A percentile compares a stretch with the other conserved stretches of the same genome.
Evolutionary conservation across 2,888 invertebrate species (phyloP).

Genomic region (Lobophora halterata): DNA sequence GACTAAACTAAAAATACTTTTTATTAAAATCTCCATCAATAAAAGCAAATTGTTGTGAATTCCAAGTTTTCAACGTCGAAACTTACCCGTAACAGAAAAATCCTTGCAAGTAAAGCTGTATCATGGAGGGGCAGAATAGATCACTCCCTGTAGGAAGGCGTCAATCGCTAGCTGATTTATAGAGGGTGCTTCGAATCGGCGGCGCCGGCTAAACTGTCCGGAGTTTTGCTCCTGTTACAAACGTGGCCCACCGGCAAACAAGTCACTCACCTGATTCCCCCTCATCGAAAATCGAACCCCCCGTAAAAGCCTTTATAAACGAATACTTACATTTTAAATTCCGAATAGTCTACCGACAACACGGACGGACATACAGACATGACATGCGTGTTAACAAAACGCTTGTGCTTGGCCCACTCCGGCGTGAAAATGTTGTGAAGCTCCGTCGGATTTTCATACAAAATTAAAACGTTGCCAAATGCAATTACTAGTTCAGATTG

Average conservation of each 20-base stretch:
- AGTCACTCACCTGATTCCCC: conserved; percentile 76
- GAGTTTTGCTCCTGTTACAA: conserved; percentile 70
- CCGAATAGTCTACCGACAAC: conserved; percentile 71
- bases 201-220: conserved; percentile 72
- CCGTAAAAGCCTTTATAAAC: conserved; percentile 75
- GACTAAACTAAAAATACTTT: conserved; percentile 9
- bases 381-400: conserved; percentile 75
- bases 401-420: conserved; percentile 68
- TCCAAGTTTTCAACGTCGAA: conserved; percentile 37
- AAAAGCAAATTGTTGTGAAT: conserved; percentile 49
- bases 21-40: conserved; percentile 43
- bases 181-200: conserved; percentile 58
- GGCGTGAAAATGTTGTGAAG: conserved; percentile 50
- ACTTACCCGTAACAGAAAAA: conserved; percentile 56
- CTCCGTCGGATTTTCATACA: conserved; percentile 46
- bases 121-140: conserved; percentile 73
- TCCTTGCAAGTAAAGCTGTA: conserved; percentile 71
- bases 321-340: conserved; percentile 77
- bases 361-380: conserved; percentile 71
- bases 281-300: conserved; percentile 75
- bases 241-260: conserved; percentile 69
- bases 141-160: conserved; percentile 79
- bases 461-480: conserved; percentile 49
- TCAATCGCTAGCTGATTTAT: conserved; percentile 78
- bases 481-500: no score